Conservation (phyloP, 2,888 invertebrate species). For the Hydrotaea diabolus region DNA sequence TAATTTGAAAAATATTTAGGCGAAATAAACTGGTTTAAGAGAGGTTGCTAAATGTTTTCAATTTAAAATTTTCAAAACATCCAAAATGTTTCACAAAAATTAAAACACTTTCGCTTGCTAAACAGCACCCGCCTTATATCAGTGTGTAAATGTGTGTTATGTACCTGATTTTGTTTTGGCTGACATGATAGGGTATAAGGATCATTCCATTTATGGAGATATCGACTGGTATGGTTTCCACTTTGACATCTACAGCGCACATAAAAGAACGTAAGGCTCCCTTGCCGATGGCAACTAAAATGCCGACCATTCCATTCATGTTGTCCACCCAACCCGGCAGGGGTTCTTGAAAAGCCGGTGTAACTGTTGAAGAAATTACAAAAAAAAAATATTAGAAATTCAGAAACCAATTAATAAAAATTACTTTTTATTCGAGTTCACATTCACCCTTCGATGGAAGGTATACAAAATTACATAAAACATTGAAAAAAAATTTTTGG, state of each 20-base stretch:
- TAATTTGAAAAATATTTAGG: too few relatives aligned
- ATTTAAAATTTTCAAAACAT: too few relatives aligned
- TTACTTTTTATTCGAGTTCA: too few relatives aligned
- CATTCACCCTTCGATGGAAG: too few relatives aligned
- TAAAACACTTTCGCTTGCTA: too few relatives aligned
- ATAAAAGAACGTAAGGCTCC: constrained; percentile 94
- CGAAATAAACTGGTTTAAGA: too few relatives aligned
- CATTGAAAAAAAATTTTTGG: too few relatives aligned
- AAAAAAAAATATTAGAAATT: constrained; percentile 83
- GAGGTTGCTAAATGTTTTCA: too few relatives aligned
- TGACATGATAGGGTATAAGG: constrained; percentile 84
- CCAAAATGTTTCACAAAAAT: too few relatives aligned
- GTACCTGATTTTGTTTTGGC: constrained; percentile 70
- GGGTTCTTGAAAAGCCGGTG: constrained; percentile 80
- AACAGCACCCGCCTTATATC: too few relatives aligned
- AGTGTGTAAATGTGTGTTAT: background rate
- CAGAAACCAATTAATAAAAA: too few relatives aligned
- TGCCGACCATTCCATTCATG: constrained; percentile 84
- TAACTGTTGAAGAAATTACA: constrained; percentile 71
- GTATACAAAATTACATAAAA: too few relatives aligned
- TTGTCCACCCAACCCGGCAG: constrained; percentile 85
- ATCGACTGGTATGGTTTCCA: constrained; percentile 90
- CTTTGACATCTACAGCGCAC: constrained; percentile 86
- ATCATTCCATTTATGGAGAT: constrained; percentile 90
- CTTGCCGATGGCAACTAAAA: constrained; percentile 86